Conservation (phyloP, 2,113 vertebrate genomes). For the Peromyscus leucopus region DNA sequence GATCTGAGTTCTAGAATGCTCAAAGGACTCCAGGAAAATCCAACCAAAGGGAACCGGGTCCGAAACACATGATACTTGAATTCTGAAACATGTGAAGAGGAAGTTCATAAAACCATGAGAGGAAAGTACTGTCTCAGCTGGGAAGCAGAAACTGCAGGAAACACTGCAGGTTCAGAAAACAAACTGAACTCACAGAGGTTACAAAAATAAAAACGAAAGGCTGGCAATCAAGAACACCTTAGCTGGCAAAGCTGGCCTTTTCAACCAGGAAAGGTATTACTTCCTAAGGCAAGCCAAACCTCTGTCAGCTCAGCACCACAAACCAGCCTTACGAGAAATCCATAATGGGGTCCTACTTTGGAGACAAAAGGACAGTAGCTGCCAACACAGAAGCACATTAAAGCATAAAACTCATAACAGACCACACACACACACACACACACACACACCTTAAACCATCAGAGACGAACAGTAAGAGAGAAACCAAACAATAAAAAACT, state of each 20-base stretch:
- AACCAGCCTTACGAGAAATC: neutral
- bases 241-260: neutral
- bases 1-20: neutral
- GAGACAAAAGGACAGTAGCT: too few species aligned
- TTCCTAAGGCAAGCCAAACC: neutral
- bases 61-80: neutral
- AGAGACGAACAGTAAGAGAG: neutral
- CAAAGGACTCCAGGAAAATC: neutral
- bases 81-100: neutral
- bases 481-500: neutral
- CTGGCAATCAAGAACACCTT: neutral
- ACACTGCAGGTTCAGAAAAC: neutral
- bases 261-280: neutral
- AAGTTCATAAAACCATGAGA: neutral
- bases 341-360: neutral
- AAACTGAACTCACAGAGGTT: neutral
- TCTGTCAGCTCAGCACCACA: neutral
- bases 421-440: neutral
- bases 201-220: neutral
- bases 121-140: neutral
- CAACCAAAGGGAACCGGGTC: neutral
- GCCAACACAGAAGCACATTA: neutral
- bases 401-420: neutral
- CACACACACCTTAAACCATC: neutral
- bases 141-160: neutral